A percentile compares a stretch with the other conserved stretches of the same genome.
phyloP scores from a whole-genome alignment of 2,113 vertebrate species.

The Eulemur macaco region DNA sequence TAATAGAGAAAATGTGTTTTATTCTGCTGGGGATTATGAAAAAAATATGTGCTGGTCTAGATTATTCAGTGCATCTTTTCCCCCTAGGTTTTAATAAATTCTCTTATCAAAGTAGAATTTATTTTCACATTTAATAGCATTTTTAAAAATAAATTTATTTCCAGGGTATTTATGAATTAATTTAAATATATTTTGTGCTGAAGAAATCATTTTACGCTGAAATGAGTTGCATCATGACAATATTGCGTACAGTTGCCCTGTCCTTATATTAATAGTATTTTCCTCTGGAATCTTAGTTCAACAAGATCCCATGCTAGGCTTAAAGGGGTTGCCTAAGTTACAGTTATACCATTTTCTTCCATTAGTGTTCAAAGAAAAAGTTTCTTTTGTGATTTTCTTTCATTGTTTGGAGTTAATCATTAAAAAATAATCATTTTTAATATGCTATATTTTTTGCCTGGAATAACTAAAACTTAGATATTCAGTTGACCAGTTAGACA shows the following conservation, averaged over 20 bases:
- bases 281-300: constrained; percentile 74
- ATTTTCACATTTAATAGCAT: constrained; percentile 79
- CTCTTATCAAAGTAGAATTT: constrained; percentile 71
- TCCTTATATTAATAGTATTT: constrained; percentile 49
- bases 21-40: not conserved
- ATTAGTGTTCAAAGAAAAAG: not conserved
- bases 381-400: constrained; percentile 31
- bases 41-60: constrained; percentile 58
- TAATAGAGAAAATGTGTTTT: constrained; percentile 13
- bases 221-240: constrained; percentile 60
- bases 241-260: constrained; percentile 64
- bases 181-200: constrained; percentile 72
- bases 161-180: constrained; percentile 73
- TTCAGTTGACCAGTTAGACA: not conserved
- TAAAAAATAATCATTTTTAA: not conserved
- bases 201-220: constrained; percentile 74
- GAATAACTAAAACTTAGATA: not conserved
- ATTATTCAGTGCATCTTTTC: constrained; percentile 64
- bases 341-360: constrained; percentile 63
- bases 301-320: constrained; percentile 74
- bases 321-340: constrained; percentile 68
- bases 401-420: constrained; percentile 53
- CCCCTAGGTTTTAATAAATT: constrained; percentile 71
- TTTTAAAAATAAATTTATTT: constrained; percentile 74
- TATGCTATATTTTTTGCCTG: not conserved